Evolutionary conservation across 2,797 vertebrate species (phyloP), one percentile per base, ranked within the genome.

Genomic region (Epinephelus malabaricus): DNA sequence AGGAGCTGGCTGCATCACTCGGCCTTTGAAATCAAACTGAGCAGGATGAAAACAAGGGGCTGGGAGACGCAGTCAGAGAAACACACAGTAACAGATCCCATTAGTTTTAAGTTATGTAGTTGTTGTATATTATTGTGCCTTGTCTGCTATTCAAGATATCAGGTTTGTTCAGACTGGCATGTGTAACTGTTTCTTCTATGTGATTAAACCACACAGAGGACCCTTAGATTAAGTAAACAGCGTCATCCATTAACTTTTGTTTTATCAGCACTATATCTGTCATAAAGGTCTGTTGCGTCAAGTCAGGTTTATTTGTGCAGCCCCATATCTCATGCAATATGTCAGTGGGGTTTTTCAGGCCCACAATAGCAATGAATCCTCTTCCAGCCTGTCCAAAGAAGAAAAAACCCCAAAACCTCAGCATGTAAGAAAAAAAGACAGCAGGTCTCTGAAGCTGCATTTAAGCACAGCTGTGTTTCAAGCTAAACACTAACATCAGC

Each of bases 1-100:
- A 84, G 83, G 85, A 90, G 92, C 91, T 89, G 93, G 89, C 90
- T 90, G 89, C 90, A 51, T 80, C 85, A 17, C 62, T 75, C 50
- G 34, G 84, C 66, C 90, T 88, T 84, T 87, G 84, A 93, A 88
- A 89, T 84, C 67, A 75, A 81, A 69, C 78, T 67, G 73, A 63
- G 61, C 58, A 49, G 55, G 59, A 81, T 19, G 30, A 85, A 89
- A 78, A 70, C n/a, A 78, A 25, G 54, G 34, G 58, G 65, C 34
- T 27, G 43, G 49, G 10, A 53, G 30, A 64, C 19, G 27, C 25
- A 69, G 68, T 17, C n/a, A 21, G 64, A 63, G 11, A 38, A 56
- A 63, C 27, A 67, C n/a, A 75, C 13, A 76, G 10, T 65, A 56
- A 58, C 9, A 66, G 12, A 53, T 15, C 47, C 25, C 4, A 19